Conservation (phyloP, 2,797 vertebrate species). For the Cottoperca gobio region DNA sequence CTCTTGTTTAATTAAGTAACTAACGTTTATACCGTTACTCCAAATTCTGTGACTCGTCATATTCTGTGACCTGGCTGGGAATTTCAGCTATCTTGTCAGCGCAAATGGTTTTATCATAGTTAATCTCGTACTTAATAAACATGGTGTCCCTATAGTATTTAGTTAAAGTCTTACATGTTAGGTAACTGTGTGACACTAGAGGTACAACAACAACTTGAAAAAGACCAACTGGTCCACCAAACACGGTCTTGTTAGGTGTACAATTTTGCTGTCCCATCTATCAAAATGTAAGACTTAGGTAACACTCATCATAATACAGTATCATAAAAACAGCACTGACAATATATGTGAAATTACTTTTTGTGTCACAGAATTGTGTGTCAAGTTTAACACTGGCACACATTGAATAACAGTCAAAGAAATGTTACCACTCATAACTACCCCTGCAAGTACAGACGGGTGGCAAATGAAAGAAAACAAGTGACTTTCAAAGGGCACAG, state of each 20-base stretch:
- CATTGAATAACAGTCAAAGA: background rate
- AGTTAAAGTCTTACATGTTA: background rate
- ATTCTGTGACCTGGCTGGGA: background rate
- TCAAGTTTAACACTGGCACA: background rate
- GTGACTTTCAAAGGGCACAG: background rate
- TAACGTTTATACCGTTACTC: background rate
- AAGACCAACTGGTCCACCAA: no score
- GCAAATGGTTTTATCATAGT: background rate
- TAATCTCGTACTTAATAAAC: background rate
- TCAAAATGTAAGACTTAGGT: background rate
- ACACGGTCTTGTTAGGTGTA: no score
- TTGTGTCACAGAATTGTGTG: background rate
- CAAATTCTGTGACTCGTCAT: background rate
- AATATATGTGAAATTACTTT: background rate
- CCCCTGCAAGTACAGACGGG: background rate
- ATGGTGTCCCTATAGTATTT: background rate
- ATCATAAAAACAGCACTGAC: no score
- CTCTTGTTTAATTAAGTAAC: background rate
- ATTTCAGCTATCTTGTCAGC: background rate
- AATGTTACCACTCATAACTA: background rate
- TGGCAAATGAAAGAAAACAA: background rate
- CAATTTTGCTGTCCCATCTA: background rate
- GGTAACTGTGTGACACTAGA: no score
- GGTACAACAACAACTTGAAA: no score
- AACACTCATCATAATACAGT: no score